Evolutionary conservation across 1,140 invertebrate species (phyloP).

Genomic region (Lasaia peninsularis): DNA sequence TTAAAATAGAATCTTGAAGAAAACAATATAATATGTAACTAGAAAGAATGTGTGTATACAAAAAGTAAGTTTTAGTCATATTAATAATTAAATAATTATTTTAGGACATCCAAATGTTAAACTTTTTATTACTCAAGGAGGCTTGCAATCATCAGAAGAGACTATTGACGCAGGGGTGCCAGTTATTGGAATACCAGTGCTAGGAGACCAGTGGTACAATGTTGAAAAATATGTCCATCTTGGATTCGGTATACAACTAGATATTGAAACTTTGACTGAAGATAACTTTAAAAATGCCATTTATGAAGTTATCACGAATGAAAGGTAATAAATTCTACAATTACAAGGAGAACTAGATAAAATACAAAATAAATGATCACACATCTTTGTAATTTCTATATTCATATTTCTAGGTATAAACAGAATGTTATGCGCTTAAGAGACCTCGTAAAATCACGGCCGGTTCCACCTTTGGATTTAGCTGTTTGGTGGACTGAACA

Average conservation of each 20-base stretch:
- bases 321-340: slow-evolving; percentile 7
- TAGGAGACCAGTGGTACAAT: slow-evolving; percentile 28
- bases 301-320: slow-evolving; percentile 16
- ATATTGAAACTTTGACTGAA: slow-evolving; percentile 17
- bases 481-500: slow-evolving; percentile 79
- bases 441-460: slow-evolving; percentile 17
- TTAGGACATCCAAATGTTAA: slow-evolving; percentile 27
- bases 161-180: slow-evolving; percentile 22
- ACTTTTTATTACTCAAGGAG: slow-evolving; percentile 25
- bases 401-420: not conserved
- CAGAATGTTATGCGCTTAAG: not conserved
- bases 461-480: slow-evolving; percentile 34
- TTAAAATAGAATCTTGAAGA: no score
- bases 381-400: no score
- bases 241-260: slow-evolving; percentile 22
- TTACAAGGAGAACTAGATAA: no score
- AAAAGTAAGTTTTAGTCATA: no score
- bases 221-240: not conserved
- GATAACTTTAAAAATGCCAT: slow-evolving; percentile 21
- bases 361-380: no score
- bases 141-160: slow-evolving; percentile 22
- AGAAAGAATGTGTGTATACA: no score
- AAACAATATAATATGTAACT: no score
- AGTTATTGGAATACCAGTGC: slow-evolving; percentile 24
- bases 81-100: no score